These are phyloP conservation scores for Synergus laeviventris DNA, from an alignment of 2,888 invertebrate genomes.

Conservation along the genomic window DNA sequence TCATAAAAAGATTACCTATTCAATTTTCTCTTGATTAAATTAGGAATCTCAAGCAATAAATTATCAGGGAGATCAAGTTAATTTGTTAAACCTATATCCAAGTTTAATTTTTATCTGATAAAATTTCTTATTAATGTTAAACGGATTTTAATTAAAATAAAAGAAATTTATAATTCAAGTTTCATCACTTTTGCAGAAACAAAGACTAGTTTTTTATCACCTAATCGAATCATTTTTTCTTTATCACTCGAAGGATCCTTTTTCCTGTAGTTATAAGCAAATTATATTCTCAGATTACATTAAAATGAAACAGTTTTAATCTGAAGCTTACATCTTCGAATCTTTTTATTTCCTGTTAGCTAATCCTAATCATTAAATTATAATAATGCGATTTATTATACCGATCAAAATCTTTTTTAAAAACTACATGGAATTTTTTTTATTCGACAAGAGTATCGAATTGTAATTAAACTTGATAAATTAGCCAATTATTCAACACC, in stretches of 20 bases:
- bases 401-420: not conserved
- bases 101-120: not conserved
- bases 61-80: not conserved
- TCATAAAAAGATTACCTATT: not conserved
- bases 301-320: not conserved
- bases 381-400: not conserved
- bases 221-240: not conserved
- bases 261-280: too few relatives aligned
- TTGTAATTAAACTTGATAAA: too few relatives aligned
- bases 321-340: not conserved
- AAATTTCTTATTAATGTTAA: not conserved
- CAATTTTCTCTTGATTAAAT: not conserved
- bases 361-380: not conserved
- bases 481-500: too few relatives aligned
- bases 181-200: not conserved
- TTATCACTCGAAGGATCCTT: not conserved
- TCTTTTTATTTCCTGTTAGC: not conserved
- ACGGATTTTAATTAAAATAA: not conserved
- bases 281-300: not conserved
- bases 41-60: not conserved
- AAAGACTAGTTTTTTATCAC: not conserved
- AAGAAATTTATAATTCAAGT: not conserved
- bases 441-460: too few relatives aligned
- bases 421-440: not conserved
- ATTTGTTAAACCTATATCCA: not conserved